Base-by-base conservation (phyloP, 2,113 vertebrate genomes). In the Nycticryphes semicollaris region DNA sequence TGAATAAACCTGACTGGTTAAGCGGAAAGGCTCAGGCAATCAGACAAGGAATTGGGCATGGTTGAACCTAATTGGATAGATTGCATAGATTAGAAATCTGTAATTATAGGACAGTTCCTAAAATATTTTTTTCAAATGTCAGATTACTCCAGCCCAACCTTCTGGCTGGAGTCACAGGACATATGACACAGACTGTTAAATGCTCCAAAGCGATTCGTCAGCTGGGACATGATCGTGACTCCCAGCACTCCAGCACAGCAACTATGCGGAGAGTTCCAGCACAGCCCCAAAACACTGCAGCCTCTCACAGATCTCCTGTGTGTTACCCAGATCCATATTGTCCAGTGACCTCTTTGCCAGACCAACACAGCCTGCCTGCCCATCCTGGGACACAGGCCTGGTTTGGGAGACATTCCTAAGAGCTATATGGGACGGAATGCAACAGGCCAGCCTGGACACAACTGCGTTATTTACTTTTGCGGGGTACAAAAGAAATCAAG, bases 1-100 rank as follows among this genome's bases (percentile, higher is more conserved):
- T 94, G 91, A 97, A 97, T 97, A 97, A 95, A 94, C 89, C 86
- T 87, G 77, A 94, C 86, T 39, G 84, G 95, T 87, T 84, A 94
- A 92, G 77, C 56, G 77, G 95, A 97, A 97, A 74, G 87, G 67
- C 93, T 87, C 69, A 18, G 92, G 87, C 89, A 76, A 94, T 92
- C 92, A 94, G 92, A 95, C 91, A 91, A 92, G 67, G 69, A 87
- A 91, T 11, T 86, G 86, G 91, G 66, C 50, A 96, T 92, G 94
- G 90, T 30, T 95, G 83, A 84, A 82, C 86, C 53, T 96, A 97
- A 96, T 94, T 91, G 90, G 90, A 97, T 87, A 88, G 94, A 95
- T 22, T 28, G 78, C 51, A 87, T 17, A 84, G 94, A 94, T 97
- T 93, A 96, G 92, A 95, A 95, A 88, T 78, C 89, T 95, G 53